Conservation (phyloP, 2,888 invertebrate species). For the Digitonthophagus gazella region DNA sequence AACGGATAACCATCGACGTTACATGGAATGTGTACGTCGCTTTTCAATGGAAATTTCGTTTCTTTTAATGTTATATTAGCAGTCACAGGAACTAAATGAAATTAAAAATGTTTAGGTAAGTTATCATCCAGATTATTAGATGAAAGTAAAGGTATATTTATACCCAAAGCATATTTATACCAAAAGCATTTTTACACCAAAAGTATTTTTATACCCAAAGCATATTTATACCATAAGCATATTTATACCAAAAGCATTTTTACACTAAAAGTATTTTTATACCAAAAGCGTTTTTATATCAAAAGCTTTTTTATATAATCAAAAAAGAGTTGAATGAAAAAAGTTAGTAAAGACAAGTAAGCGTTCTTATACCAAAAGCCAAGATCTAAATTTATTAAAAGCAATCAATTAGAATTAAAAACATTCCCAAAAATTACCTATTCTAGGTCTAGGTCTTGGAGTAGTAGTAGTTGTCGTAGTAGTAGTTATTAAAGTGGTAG, state of each 20-base stretch:
- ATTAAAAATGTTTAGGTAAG: background rate
- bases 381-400: background rate
- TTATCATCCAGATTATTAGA: too few species aligned
- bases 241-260: too few species aligned
- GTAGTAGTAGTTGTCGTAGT: background rate
- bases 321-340: constrained; percentile 12
- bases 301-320: too few species aligned
- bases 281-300: too few species aligned
- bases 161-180: too few species aligned
- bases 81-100: constrained; percentile 60
- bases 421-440: background rate
- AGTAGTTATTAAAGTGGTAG: constrained; percentile 21
- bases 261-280: too few species aligned
- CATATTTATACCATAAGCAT: background rate
- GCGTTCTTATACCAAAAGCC: too few species aligned
- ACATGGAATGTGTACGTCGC: constrained; percentile 70
- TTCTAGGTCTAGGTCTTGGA: background rate
- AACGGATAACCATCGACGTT: constrained; percentile 74
- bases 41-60: constrained; percentile 62
- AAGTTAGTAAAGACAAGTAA: constrained; percentile 9
- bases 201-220: background rate
- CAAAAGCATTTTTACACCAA: too few species aligned
- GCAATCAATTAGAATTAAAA: background rate
- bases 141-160: too few species aligned
- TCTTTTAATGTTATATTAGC: constrained; percentile 61